These are phyloP conservation scores for Mesaphorura yosii DNA, from an alignment of 1,140 invertebrate species.

Conservation along the genomic window DNA sequence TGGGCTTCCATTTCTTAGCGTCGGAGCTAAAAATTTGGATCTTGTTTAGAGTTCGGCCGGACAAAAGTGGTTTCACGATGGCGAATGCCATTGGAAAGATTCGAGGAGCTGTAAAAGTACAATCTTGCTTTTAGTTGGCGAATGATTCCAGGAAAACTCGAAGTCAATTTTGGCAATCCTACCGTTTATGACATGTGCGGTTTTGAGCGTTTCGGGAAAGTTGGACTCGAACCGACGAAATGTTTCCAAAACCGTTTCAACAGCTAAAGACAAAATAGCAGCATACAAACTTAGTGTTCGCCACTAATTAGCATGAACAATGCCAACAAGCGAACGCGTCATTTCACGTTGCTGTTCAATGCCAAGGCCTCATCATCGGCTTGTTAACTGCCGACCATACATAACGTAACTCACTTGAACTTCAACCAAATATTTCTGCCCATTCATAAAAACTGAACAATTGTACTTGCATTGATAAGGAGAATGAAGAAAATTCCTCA, in stretches of 20 bases:
- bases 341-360: too few relatives aligned
- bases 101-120: neutral
- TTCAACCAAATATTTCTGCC: too few relatives aligned
- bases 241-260: constrained; percentile 2
- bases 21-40: constrained; percentile 12
- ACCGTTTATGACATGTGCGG: constrained; percentile 15
- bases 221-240: constrained; percentile 13
- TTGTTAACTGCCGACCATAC: too few relatives aligned
- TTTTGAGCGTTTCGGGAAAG: constrained; percentile 11
- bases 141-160: neutral
- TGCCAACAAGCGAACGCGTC: too few relatives aligned
- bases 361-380: too few relatives aligned
- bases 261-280: neutral
- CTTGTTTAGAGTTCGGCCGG: constrained; percentile 9
- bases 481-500: too few relatives aligned
- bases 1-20: neutral
- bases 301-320: too few relatives aligned
- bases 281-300: neutral
- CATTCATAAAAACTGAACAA: too few relatives aligned
- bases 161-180: neutral
- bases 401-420: too few relatives aligned
- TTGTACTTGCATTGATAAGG: too few relatives aligned
- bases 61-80: constrained; percentile 11
- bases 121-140: neutral
- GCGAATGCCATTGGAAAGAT: constrained; percentile 2